These are phyloP conservation scores for Drosophila helvetica DNA, from an alignment of 2,888 invertebrate genomes.

Conservation along the genomic window DNA sequence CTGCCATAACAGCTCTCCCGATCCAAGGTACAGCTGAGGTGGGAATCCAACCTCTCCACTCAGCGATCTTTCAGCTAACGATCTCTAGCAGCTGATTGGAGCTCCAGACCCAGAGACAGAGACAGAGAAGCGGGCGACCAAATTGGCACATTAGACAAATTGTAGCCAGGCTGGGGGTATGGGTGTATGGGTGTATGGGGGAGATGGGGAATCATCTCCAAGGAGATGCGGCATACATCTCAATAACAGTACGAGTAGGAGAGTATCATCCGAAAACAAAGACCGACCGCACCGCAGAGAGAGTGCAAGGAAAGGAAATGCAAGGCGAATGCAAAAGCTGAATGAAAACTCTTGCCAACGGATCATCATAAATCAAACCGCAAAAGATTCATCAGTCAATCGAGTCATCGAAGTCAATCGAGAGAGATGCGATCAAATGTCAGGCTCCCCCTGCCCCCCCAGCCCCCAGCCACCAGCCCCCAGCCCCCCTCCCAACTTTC, in stretches of 20 bases:
- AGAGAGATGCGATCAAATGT: slow-evolving; percentile 71
- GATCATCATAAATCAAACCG: slow-evolving; percentile 54
- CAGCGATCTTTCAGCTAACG: slow-evolving; percentile 5
- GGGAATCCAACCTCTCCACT: slow-evolving; percentile 1
- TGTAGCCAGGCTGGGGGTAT: slow-evolving; percentile 52
- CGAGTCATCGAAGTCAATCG: slow-evolving; percentile 55
- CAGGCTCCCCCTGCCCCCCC: slow-evolving; percentile 25
- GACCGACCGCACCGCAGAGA: slow-evolving; percentile 12
- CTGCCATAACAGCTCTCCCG: background rate
- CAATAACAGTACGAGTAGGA: slow-evolving; percentile 58
- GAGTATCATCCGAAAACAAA: background rate
- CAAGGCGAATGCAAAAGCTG: slow-evolving; percentile 35
- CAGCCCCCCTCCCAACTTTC: slow-evolving; percentile 22
- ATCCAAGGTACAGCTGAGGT: background rate
- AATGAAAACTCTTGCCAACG: slow-evolving; percentile 43
- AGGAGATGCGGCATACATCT: slow-evolving; percentile 53
- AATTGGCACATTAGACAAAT: slow-evolving; percentile 80
- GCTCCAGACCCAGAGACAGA: slow-evolving; percentile 3
- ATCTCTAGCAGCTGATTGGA: slow-evolving; percentile 28
- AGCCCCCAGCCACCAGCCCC: slow-evolving; percentile 10
- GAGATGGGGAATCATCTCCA: slow-evolving; percentile 1
- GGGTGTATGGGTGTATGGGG: background rate
- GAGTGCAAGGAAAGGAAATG: slow-evolving; percentile 20
- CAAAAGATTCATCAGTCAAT: slow-evolving; percentile 61
- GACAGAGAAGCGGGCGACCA: slow-evolving; percentile 52